Evolutionary conservation across 2,797 vertebrate species (phyloP), one percentile per base, ranked within the genome.

Genomic region (Gymnocypris eckloni): DNA sequence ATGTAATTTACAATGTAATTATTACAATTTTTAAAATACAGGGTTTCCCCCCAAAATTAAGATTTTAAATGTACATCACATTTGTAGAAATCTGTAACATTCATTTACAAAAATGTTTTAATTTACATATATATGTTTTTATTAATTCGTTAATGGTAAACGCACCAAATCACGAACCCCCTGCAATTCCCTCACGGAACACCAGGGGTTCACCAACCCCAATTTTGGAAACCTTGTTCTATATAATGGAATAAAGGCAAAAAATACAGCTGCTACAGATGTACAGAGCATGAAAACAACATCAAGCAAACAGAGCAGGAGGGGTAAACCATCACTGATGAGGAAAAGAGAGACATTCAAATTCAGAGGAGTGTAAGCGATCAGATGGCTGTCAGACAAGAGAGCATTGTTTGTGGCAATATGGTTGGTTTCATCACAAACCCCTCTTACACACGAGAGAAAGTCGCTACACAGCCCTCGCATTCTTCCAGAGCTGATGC

Each of bases 271-370:
- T 37, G 12, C 61, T 33, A 33, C 33, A 33, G 33, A 33, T 33
- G 2, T 33, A 33, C 33, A 33, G 33, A 33, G 20, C 66, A 78
- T 50, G 28, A 73, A 69, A 79, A 43, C 61, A 81, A 81, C 67
- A 83, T 59, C 13, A 85, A 64, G 50, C 52, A 78, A 82, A 43
- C 8, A 43, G 9, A 82, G 16, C 33, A n/a, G 45, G 52, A 78
- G 33, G 52, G 41, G 25, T 39, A 39, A 61, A 48, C 54, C 13
- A 54, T 20, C 37, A n/a, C 61, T 69, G 85, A 50, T 48, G 59
- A 83, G 81, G 70, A 86, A 80, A 75, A 61, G 43, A 78, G 82
- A 28, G 89, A 82, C 84, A 88, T 88, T 86, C 54, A 88, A 75
- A 86, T 84, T 77, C 81, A 86, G 69, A 66, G 39, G 25, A 77